Evolutionary conservation across 2,888 invertebrate genomes (phyloP), one percentile per base, ranked within the genome.

Genomic region (Pteria penguin): DNA sequence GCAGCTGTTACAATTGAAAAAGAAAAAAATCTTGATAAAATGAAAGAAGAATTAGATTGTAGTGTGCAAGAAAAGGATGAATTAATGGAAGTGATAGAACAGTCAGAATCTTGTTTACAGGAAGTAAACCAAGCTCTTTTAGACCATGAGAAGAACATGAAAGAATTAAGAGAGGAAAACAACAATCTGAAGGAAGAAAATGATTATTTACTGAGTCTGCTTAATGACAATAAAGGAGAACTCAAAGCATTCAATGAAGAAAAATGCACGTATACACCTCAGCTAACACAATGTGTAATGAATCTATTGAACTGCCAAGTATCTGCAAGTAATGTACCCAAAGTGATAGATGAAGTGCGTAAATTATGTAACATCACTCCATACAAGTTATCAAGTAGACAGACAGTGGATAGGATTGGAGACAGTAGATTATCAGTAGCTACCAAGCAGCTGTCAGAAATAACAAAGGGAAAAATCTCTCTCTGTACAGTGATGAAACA

Each of bases 401-500:
- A 63, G 45, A 72, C 72, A 14, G 32, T 63, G 18, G 62, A 72
- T 32, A 72, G 61, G 26, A 72, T 54, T 52, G 24, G 61, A 52
- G 22, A 8, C 5, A 61, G 61, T 22, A 54, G 52, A 32, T 29
- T 72, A 26, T 60, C 72, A 14, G 24, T 72, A 18, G 54, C 45
- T 31, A 36, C 36, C 4, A 67, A 22, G 29, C 67, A 67, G 32
- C 31, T 67, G 31, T 24, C 31, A 29, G 45, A 52, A 31, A 8
- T 55, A 11, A 32, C 11, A 45, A 33, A 14, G 11, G 22, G 33
- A 4, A 62, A 36, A 63, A 55, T 63, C 60, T 54, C 11, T 58
- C 55, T 32, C 18, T 71, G 11, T 75, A 66, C 58, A 57, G 66
- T 4, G 75, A 75, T 32, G 75, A 75, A 24, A 75, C 75, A 18